Conservation (phyloP, 2,888 invertebrate species). For the Tuta absoluta region DNA sequence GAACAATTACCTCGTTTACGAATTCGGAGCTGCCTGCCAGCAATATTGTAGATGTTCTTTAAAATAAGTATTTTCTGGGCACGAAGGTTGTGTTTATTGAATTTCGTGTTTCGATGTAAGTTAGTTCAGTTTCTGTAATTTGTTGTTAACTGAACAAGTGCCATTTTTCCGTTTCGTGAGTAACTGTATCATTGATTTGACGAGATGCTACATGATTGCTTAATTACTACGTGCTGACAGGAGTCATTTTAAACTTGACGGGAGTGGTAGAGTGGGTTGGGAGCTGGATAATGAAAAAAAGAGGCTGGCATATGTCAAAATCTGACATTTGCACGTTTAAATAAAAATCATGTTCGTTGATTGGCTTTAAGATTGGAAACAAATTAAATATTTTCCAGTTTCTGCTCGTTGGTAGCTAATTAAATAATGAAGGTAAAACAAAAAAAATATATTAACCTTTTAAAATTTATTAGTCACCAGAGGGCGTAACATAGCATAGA, state of each 20-base stretch:
- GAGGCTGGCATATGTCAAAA: not conserved
- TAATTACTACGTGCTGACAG: slow-evolving; percentile 65
- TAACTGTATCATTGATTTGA: slow-evolving; percentile 74
- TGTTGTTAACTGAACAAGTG: slow-evolving; percentile 49
- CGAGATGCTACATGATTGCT: slow-evolving; percentile 70
- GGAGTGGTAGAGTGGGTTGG: slow-evolving; percentile 38
- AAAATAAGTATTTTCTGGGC: slow-evolving; percentile 28
- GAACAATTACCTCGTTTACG: slow-evolving; percentile 69
- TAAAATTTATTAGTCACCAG: too few species aligned
- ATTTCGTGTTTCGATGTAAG: slow-evolving; percentile 28
- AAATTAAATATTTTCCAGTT: too few species aligned
- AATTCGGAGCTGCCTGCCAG: slow-evolving; percentile 46
- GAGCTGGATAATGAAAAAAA: not conserved
- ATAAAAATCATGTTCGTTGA: not conserved
- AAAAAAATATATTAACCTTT: too few species aligned
- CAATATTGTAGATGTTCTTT: not conserved
- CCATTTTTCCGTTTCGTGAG: slow-evolving; percentile 59
- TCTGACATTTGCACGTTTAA: not conserved
- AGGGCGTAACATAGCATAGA: too few species aligned
- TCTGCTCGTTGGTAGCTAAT: too few species aligned
- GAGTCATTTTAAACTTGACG: slow-evolving; percentile 56
- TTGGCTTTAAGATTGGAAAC: not conserved
- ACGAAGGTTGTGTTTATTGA: slow-evolving; percentile 36
- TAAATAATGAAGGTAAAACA: too few species aligned
- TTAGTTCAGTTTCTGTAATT: slow-evolving; percentile 46